Conservation (phyloP, 1,140 invertebrate species). For the Eriocheir sinensis region DNA sequence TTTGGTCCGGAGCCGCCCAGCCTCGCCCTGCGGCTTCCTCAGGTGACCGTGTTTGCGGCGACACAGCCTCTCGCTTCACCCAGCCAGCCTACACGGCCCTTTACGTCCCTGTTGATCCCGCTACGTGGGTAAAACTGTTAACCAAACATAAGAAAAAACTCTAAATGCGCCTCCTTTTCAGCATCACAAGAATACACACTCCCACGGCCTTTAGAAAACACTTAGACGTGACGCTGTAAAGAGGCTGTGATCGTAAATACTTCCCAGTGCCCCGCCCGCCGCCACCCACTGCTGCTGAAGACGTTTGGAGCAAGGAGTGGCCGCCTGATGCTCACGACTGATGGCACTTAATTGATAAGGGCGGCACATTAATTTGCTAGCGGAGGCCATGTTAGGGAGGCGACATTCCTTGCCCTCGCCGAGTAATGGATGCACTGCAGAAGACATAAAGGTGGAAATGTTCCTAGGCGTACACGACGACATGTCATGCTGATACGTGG, state of each 20-base stretch:
- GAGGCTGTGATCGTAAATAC: background rate
- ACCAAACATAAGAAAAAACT: no score
- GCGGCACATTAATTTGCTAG: conserved; percentile 61
- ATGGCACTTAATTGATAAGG: conserved; percentile 63
- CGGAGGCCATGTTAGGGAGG: conserved; percentile 36
- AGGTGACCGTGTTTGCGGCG: background rate
- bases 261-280: background rate
- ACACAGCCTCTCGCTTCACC: background rate
- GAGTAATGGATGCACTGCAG: background rate
- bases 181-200: background rate
- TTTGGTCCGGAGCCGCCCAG: conserved; percentile 50
- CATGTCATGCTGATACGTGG: background rate
- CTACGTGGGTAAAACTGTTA: background rate
- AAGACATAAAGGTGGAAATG: conserved; percentile 3
- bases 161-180: background rate
- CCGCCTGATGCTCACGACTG: conserved; percentile 45
- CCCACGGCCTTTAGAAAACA: background rate
- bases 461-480: background rate
- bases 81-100: background rate
- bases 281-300: conserved; percentile 16
- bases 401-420: background rate
- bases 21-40: background rate
- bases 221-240: background rate
- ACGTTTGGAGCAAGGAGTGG: conserved; percentile 21
- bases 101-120: background rate